Percentiles rank a stretch among this genome's conserved stretches.
Evolutionary conservation across 2,797 vertebrate species (phyloP).

Genomic region (Acestrorhynchus altus): DNA sequence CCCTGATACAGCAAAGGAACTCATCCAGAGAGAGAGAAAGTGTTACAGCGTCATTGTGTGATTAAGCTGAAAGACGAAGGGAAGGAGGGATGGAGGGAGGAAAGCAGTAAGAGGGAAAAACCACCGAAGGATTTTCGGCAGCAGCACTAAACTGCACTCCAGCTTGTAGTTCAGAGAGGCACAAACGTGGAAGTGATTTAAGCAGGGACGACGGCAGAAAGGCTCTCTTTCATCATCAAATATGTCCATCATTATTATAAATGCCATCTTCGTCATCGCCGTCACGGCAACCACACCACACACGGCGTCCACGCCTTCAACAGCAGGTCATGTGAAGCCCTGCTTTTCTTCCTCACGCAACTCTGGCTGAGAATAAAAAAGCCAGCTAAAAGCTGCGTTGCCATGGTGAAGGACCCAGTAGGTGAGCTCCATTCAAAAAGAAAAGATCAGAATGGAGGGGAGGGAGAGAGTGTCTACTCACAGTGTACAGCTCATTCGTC

Average conservation of each 20-base stretch:
- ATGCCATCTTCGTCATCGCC: slow-evolving; percentile 9
- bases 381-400: slow-evolving; percentile 48
- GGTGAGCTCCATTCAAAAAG: slow-evolving; percentile 29
- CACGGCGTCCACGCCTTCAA: slow-evolving; percentile 20
- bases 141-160: slow-evolving; percentile 1
- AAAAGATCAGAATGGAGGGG: slow-evolving; percentile 26
- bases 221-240: slow-evolving; percentile 28
- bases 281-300: not conserved
- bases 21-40: slow-evolving; percentile 27
- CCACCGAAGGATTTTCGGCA: slow-evolving; percentile 12
- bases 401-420: slow-evolving; percentile 51
- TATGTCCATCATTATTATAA: not conserved
- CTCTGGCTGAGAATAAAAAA: slow-evolving; percentile 13
- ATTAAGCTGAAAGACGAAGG: not conserved
- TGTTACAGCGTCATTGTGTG: not conserved
- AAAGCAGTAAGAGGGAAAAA: slow-evolving; percentile 19
- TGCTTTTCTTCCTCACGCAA: slow-evolving; percentile 21
- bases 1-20: slow-evolving; percentile 39
- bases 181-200: slow-evolving; percentile 52
- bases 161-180: not conserved
- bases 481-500: slow-evolving; percentile 97
- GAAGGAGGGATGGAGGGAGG: not conserved
- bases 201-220: slow-evolving; percentile 27
- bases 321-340: slow-evolving; percentile 37
- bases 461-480: slow-evolving; percentile 76